Evolutionary conservation across 2,888 invertebrate genomes (phyloP).

Genomic region (Mythimna impura): DNA sequence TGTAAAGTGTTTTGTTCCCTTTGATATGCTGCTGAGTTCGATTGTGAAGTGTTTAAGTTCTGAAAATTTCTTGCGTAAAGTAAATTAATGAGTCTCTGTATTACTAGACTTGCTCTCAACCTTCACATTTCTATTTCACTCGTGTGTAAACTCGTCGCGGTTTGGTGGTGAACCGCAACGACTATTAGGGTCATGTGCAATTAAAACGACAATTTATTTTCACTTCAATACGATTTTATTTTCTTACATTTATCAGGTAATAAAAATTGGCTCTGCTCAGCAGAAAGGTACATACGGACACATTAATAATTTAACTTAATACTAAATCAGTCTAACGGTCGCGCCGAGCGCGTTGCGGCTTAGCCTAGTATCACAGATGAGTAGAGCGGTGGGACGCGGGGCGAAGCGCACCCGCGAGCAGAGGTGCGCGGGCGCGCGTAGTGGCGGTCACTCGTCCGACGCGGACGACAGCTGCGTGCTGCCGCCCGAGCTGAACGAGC

Average conservation of each 20-base stretch:
- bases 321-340: constrained; percentile 90
- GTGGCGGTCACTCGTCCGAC: constrained; percentile 90
- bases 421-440: constrained; percentile 69
- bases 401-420: constrained; percentile 81
- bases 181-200: constrained; percentile 65
- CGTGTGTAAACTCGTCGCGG: constrained; percentile 57
- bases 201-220: constrained; percentile 79
- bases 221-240: constrained; percentile 84
- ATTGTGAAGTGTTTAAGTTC: background rate
- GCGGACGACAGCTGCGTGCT: constrained; percentile 92
- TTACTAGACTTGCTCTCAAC: constrained; percentile 39
- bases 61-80: constrained; percentile 5
- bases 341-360: constrained; percentile 88
- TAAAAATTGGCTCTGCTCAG: constrained; percentile 88
- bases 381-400: constrained; percentile 89
- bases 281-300: constrained; percentile 89
- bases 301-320: constrained; percentile 87
- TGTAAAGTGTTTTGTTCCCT: background rate
- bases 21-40: background rate
- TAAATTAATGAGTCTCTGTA: constrained; percentile 38
- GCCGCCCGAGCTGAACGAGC: constrained; percentile 92
- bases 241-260: constrained; percentile 85
- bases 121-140: constrained; percentile 61
- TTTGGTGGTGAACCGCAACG: constrained; percentile 45
- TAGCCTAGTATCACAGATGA: constrained; percentile 90